A percentile compares a stretch with the other conserved stretches of the same genome.
Evolutionary conservation across 1,140 invertebrate species (phyloP).

Genomic region (Drosophila pruinosa): DNA sequence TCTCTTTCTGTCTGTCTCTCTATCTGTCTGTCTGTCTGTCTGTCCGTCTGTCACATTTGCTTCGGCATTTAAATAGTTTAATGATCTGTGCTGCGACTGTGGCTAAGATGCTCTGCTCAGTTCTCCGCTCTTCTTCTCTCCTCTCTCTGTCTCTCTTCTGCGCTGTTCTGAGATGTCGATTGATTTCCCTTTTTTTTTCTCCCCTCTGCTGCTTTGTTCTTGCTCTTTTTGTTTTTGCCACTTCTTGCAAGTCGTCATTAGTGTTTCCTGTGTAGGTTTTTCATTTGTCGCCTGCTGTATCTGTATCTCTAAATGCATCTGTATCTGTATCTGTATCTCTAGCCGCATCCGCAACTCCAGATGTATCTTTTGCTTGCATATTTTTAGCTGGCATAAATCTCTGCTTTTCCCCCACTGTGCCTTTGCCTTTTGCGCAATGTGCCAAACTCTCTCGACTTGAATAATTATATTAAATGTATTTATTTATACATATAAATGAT

Average conservation of each 20-base stretch:
- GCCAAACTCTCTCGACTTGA: too few species aligned
- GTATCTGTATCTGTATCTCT: too few species aligned
- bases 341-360: not conserved
- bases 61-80: conserved; percentile 79
- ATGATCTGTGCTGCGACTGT: conserved; percentile 64
- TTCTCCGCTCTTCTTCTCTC: not conserved
- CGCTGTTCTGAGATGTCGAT: conserved; percentile 4
- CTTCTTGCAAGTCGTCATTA: conserved; percentile 72
- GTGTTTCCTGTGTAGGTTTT: conserved; percentile 75
- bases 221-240: conserved; percentile 1
- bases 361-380: conserved; percentile 18
- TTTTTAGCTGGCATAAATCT: conserved; percentile 48
- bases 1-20: not conserved
- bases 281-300: conserved; percentile 57
- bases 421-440: too few species aligned
- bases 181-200: conserved; percentile 25
- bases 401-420: not conserved
- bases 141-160: conserved; percentile 8
- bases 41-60: too few species aligned
- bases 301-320: conserved; percentile 29
- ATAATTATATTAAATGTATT: too few species aligned
- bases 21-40: not conserved
- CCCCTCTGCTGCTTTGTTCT: not conserved
- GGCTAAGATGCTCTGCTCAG: not conserved
- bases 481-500: too few species aligned